A percentile compares a stretch with the other conserved stretches of the same genome.
Conservation (phyloP, 2,113 vertebrate genomes). For the Tursiops truncatus region DNA sequence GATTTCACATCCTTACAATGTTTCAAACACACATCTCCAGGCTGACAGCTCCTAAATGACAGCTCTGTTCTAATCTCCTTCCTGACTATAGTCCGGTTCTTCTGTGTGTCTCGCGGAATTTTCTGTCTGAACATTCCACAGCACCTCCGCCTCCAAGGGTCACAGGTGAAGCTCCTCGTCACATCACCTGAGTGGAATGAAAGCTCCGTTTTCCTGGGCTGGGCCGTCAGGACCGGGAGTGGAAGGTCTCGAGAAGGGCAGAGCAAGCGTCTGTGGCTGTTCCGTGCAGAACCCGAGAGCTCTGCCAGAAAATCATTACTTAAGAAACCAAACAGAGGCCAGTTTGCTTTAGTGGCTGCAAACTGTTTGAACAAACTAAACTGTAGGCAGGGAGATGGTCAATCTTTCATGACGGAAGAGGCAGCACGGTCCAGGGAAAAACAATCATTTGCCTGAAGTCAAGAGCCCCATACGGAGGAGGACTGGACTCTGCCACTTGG, state of each 20-base stretch:
- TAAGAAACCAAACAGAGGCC: neutral
- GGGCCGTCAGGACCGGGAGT: neutral
- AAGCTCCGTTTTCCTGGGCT: neutral
- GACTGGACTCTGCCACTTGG: neutral
- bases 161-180: neutral
- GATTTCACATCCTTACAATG: rapidly evolving
- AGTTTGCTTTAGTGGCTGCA: neutral
- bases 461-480: neutral
- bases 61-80: neutral
- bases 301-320: neutral
- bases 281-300: neutral
- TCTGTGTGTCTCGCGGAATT: rapidly evolving
- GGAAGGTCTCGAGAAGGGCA: rapidly evolving
- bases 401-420: neutral
- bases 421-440: rapidly evolving
- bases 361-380: neutral
- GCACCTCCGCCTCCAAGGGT: neutral
- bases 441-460: neutral
- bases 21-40: neutral
- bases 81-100: neutral
- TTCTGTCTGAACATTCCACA: neutral
- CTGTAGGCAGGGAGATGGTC: neutral
- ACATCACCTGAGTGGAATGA: rapidly evolving
- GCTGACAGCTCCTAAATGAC: rapidly evolving
- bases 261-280: rapidly evolving